Percentiles rank a stretch among this genome's conserved stretches.
These are phyloP conservation scores for Tetranychus urticae DNA, from an alignment of 1,140 invertebrate genomes.

Conservation along the genomic window DNA sequence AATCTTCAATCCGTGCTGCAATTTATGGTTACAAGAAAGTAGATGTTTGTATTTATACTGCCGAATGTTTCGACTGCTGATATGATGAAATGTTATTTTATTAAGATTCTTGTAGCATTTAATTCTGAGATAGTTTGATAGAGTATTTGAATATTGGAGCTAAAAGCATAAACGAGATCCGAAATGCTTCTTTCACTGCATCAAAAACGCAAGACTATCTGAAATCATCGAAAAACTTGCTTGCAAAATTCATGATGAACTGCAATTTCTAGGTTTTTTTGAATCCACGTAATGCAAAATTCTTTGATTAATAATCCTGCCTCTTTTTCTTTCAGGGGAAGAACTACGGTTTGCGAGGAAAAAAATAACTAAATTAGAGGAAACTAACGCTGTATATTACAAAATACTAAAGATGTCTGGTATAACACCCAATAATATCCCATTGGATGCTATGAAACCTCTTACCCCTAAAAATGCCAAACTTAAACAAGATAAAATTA, in stretches of 20 bases:
- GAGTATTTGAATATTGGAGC: too few relatives aligned
- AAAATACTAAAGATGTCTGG: constrained; percentile 17
- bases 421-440: constrained; percentile 9
- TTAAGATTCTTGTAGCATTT: not conserved
- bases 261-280: too few relatives aligned
- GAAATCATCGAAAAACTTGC: too few relatives aligned
- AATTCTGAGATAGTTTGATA: not conserved
- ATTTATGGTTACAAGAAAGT: too few relatives aligned
- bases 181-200: too few relatives aligned
- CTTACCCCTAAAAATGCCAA: constrained; percentile 9
- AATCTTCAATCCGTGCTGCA: not conserved
- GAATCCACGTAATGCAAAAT: too few relatives aligned
- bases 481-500: not conserved
- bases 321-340: constrained; percentile 10
- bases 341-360: constrained; percentile 16
- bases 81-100: not conserved
- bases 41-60: too few relatives aligned
- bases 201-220: too few relatives aligned
- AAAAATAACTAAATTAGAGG: constrained; percentile 14
- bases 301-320: not conserved
- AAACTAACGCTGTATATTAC: constrained; percentile 15
- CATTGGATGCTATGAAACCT: constrained; percentile 2
- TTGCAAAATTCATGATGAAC: too few relatives aligned
- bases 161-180: too few relatives aligned
- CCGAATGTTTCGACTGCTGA: not conserved